A percentile compares a stretch with the other conserved stretches of the same genome.
These are phyloP conservation scores for Australoheros scitulus DNA, from an alignment of 2,113 vertebrate genomes.

Conservation along the genomic window DNA sequence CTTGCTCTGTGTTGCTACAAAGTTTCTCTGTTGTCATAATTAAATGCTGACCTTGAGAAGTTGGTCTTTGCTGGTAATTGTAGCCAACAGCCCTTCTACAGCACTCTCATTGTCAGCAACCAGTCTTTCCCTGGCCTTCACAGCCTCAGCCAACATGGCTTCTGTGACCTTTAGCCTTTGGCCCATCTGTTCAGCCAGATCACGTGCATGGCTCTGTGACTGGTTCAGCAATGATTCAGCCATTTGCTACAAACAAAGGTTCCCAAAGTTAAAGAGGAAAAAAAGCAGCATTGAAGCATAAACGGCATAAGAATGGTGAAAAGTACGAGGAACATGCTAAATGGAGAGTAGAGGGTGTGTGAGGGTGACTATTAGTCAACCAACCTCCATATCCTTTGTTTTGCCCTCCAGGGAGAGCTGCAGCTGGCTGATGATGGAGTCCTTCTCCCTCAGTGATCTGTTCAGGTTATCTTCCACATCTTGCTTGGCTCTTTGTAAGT, in stretches of 20 bases:
- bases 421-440: constrained; percentile 82
- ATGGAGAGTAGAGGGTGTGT: background rate
- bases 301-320: background rate
- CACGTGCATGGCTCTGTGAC: constrained; percentile 68
- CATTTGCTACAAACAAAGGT: constrained; percentile 69
- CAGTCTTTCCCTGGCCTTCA: constrained; percentile 79
- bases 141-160: constrained; percentile 76
- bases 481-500: constrained; percentile 81
- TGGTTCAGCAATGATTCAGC: constrained; percentile 70
- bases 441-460: constrained; percentile 83
- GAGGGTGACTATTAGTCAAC: background rate
- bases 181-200: constrained; percentile 79
- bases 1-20: background rate
- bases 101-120: constrained; percentile 80
- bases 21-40: background rate
- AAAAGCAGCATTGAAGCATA: background rate
- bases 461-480: constrained; percentile 84
- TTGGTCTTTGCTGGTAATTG: constrained; percentile 82
- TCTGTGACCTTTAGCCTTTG: constrained; percentile 83
- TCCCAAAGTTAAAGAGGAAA: background rate
- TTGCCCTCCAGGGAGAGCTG: constrained; percentile 80
- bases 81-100: constrained; percentile 78
- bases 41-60: constrained; percentile 75
- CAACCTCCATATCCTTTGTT: constrained; percentile 85
- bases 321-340: background rate